Base-by-base conservation (phyloP, 2,113 vertebrate genomes). In the Pleuronectes platessa region DNA sequence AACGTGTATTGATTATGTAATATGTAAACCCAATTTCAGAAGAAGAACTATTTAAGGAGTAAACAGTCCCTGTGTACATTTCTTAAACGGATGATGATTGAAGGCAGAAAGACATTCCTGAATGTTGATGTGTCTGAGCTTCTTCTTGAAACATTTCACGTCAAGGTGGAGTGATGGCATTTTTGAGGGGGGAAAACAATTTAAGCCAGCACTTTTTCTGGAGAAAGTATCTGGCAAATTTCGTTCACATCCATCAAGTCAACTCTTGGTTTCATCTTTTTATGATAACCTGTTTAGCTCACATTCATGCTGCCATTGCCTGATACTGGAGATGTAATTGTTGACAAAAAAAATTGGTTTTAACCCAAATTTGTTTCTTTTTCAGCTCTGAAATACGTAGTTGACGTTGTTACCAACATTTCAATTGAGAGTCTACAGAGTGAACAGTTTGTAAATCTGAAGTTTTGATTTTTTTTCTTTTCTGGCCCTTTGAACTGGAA, bases 81-180 rank as follows among this genome's bases (percentile, higher is more conserved):
- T 21, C 4, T 67, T 73, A 20, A 59, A 17, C 14, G 49, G 24
- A 62, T 69, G 69, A 35, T 79, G 45, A 58, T 62, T 67, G 37
- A 78, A 78, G 82, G 62, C 58, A 71, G 82, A 87, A 86, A 82
- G 82, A 91, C 88, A 93, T 91, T 93, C 89, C 90, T 88, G 74
- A 87, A 74, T 74, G 77, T 85, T 83, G 27, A 60, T 27, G 66
- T 68, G 68, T 79, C 66, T n/a, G 37, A 49, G 53, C 62, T 63
- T 10, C 4, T 53, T 55, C 42, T 71, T 67, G 37, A 66, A 81
- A 72, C n/a, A 5, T 55, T 70, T 63, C 20, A 65, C 51, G 47
- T 66, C 14, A 23, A 58, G 66, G 53, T 68, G 21, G 40, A 76
- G 61, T 42, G 55, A 66, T 53, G 35, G 47, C 31, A 21, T 78